These are phyloP conservation scores for Oxyura jamaicensis DNA, from an alignment of 2,113 vertebrate species.

Conservation along the genomic window DNA sequence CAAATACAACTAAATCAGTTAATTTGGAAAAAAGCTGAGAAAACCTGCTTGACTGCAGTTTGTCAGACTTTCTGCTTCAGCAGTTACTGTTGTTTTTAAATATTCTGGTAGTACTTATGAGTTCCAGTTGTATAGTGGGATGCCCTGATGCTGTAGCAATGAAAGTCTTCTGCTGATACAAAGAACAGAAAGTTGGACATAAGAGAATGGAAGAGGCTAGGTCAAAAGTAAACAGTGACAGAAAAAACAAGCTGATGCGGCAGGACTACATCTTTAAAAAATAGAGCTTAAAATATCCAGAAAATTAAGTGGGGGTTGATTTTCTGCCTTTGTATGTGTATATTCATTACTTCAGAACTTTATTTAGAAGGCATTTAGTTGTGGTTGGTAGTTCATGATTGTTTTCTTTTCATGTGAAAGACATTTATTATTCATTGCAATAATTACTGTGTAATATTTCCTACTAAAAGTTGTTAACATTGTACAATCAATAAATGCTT, in stretches of 20 bases:
- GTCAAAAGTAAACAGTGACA: background rate
- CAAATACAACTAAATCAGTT: background rate
- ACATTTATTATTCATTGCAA: constrained; percentile 67
- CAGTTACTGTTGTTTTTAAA: background rate
- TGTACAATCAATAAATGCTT: constrained; percentile 58
- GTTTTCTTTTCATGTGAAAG: constrained; percentile 36
- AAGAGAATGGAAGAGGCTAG: background rate
- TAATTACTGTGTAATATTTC: constrained; percentile 69
- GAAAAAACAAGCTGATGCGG: rapidly evolving
- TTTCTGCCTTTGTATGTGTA: background rate
- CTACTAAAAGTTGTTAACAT: constrained; percentile 63
- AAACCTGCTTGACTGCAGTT: background rate
- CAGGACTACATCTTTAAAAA: background rate
- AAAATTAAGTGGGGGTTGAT: background rate
- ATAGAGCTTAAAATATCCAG: background rate
- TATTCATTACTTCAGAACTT: constrained; percentile 37
- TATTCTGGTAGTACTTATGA: background rate
- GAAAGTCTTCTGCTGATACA: background rate
- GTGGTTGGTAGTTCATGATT: constrained; percentile 26
- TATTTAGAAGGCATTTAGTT: constrained; percentile 45
- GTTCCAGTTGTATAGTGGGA: background rate
- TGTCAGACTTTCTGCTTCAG: background rate
- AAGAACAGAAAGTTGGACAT: background rate
- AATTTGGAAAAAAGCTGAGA: background rate
- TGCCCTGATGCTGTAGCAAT: background rate